Evolutionary conservation across 2,888 invertebrate species (phyloP).

Genomic region (Elgonia sp.): DNA sequence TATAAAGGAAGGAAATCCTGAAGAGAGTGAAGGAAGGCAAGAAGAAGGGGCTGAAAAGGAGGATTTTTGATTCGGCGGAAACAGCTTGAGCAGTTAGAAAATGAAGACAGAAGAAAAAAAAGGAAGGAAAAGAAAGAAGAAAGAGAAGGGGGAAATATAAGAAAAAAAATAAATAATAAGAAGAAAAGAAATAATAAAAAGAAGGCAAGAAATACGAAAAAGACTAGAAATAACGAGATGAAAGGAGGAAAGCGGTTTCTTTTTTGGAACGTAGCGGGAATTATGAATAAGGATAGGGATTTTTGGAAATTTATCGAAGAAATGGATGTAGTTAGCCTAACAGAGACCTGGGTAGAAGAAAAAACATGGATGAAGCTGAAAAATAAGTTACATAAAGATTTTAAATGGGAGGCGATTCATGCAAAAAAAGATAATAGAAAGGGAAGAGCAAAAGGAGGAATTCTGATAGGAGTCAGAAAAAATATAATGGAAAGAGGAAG

Average conservation of each 20-base stretch:
- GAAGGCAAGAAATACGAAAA: not conserved
- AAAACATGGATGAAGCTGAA: slow-evolving; percentile 50
- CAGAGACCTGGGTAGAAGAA: slow-evolving; percentile 74
- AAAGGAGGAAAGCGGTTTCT: not conserved
- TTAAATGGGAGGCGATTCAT: slow-evolving; percentile 10
- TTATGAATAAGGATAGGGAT: no score
- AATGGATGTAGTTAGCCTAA: slow-evolving; percentile 25
- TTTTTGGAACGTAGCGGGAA: slow-evolving; percentile 68
- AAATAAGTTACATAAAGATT: not conserved
- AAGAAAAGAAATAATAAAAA: not conserved
- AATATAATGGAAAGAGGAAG: not conserved
- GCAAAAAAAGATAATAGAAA: slow-evolving; percentile 11
- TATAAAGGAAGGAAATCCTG: not conserved
- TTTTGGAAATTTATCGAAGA: slow-evolving; percentile 62
- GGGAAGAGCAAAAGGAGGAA: slow-evolving; percentile 4
- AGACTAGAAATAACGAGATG: not conserved
- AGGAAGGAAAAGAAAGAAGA: not conserved
- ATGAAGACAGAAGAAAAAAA: not conserved
- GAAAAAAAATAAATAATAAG: not conserved
- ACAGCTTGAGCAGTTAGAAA: not conserved
- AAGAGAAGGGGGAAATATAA: not conserved
- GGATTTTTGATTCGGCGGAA: not conserved
- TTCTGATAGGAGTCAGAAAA: not conserved
- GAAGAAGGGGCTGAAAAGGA: not conserved
- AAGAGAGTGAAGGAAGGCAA: not conserved